phyloP scores from a whole-genome alignment of 1,140 invertebrate genomes.

The Lepeophtheirus salmonis region DNA sequence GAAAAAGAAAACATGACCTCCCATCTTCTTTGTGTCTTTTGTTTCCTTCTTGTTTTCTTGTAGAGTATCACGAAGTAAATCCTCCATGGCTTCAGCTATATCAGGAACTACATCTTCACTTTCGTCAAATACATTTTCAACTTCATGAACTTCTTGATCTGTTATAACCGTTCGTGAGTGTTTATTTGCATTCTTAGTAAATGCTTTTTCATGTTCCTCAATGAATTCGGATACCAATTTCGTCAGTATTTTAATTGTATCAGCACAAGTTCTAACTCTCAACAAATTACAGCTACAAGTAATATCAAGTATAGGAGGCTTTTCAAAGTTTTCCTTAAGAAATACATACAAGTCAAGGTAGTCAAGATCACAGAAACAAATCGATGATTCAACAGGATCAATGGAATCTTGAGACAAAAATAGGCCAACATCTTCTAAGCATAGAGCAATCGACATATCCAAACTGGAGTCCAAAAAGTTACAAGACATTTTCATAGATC shows the following conservation, averaged over 20 bases:
- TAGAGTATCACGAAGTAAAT: background rate
- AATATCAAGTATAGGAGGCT: background rate
- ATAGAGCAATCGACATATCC: slow-evolving; percentile 4
- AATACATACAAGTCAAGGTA: slow-evolving; percentile 2
- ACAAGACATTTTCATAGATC: slow-evolving; percentile 8
- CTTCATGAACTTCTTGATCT: too few species aligned
- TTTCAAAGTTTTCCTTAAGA: background rate
- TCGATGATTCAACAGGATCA: background rate
- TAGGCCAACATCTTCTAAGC: slow-evolving; percentile 13
- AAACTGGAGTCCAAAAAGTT: slow-evolving; percentile 9
- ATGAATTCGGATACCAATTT: background rate
- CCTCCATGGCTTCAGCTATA: slow-evolving; percentile 16
- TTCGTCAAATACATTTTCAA: too few species aligned
- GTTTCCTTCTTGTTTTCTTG: background rate
- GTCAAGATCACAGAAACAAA: slow-evolving; percentile 16
- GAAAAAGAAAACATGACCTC: slow-evolving; percentile 16
- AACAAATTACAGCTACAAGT: background rate
- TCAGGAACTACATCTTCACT: slow-evolving; percentile 13
- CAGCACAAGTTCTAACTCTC: slow-evolving; percentile 9
- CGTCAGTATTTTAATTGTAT: slow-evolving; percentile 5
- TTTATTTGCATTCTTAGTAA: too few species aligned
- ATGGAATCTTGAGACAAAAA: slow-evolving; percentile 1
- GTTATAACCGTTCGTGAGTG: too few species aligned
- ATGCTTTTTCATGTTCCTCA: background rate
- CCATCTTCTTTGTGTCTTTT: background rate